These are phyloP conservation scores for Lutjanus erythropterus DNA, from an alignment of 2,113 vertebrate species.

Conservation along the genomic window DNA sequence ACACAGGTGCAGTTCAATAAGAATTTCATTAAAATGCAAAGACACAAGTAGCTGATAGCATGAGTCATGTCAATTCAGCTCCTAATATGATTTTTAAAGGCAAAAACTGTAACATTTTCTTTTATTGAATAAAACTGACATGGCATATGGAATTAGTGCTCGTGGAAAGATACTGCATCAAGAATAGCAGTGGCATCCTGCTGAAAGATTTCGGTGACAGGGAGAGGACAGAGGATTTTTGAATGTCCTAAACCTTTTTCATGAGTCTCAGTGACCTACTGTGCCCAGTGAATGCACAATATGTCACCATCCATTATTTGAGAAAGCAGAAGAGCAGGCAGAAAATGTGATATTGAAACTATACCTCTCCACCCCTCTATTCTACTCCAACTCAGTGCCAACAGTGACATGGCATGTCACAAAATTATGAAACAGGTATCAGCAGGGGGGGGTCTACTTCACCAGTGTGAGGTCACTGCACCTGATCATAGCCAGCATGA, in stretches of 20 bases:
- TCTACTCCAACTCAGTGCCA: not conserved
- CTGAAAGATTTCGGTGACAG: not conserved
- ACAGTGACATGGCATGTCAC: not conserved
- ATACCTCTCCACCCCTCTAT: not conserved
- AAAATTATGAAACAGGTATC: not conserved
- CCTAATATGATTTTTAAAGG: no score
- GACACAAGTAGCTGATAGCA: not conserved
- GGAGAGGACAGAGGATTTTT: not conserved
- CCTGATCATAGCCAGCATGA: not conserved
- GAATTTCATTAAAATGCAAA: not conserved
- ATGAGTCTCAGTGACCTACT: not conserved
- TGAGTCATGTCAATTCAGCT: no score
- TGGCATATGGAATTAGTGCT: not conserved
- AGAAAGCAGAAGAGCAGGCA: not conserved
- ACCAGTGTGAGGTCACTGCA: not conserved
- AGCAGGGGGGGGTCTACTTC: no score
- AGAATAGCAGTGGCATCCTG: not conserved
- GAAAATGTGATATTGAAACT: not conserved
- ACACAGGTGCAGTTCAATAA: no score
- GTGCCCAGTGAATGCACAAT: not conserved
- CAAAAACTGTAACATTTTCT: no score
- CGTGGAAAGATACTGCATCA: not conserved
- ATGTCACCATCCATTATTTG: not conserved
- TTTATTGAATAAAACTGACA: not conserved
- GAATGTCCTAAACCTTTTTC: not conserved